phyloP scores from a whole-genome alignment of 2,797 vertebrate species.

The Prunella strophiata region DNA sequence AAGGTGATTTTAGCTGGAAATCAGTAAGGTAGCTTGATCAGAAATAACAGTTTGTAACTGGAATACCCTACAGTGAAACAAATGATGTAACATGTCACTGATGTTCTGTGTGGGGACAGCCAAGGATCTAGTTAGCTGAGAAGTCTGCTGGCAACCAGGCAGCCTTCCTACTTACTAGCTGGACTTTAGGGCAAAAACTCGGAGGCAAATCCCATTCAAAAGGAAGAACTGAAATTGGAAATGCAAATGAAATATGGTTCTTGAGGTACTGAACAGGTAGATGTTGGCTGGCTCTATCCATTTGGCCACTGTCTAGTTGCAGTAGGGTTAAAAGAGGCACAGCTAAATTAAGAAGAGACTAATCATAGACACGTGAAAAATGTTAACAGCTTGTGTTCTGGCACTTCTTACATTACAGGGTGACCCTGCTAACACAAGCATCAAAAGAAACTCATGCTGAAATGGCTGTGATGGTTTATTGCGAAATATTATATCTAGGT shows the following conservation, averaged over 20 bases:
- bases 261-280: neutral
- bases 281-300: neutral
- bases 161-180: neutral
- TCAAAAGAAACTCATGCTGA: neutral
- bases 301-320: neutral
- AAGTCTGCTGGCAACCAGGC: neutral
- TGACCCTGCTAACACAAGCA: slow-evolving; percentile 16
- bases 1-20: neutral
- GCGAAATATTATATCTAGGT: neutral
- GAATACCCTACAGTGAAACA: neutral
- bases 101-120: neutral
- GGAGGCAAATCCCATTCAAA: neutral
- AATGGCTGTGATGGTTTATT: neutral
- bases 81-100: neutral
- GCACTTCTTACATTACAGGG: slow-evolving; percentile 17
- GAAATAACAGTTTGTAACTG: neutral
- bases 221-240: neutral
- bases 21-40: neutral
- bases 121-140: neutral
- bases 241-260: neutral
- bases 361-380: slow-evolving; percentile 42
- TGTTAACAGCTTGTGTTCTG: slow-evolving; percentile 36
- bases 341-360: slow-evolving; percentile 56
- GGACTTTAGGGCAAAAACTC: neutral
- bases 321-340: slow-evolving; percentile 11